Base-by-base conservation (phyloP, 2,888 invertebrate species). In the Hypomecis atomaria region DNA sequence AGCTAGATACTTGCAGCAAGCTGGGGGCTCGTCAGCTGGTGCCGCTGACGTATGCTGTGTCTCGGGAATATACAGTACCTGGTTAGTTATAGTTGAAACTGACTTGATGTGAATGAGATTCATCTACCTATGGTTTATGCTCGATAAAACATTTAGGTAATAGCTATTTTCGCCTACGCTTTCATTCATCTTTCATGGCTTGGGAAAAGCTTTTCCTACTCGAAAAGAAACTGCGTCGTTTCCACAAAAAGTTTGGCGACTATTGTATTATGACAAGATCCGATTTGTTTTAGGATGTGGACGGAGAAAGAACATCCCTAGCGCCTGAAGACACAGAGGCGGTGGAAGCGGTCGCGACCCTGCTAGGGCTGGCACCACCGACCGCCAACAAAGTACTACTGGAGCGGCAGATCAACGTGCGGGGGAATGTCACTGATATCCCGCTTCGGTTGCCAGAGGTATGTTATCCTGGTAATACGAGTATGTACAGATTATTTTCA, bases 361-460 rank as follows among this genome's bases (percentile, higher is more conserved):
- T 98, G 59, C 88, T 98, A 62, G 97, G 97, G 0, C 88, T 98
- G 54, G 95, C 96, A 56, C 92, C 94, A 54, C 95, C 96, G 56
- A 96, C 96, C 73, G 94, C 98, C 9, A 94, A 94, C 59, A 95
- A 97, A 77, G 97, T 98, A 33, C 94, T 96, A 36, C 86, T 97
- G 36, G 94, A 94, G 77, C 86, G 97, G 23, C 97, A 98, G 91
- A 98, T 98, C 81, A 98, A 98, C 81, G 98, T 98, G 33, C 94
- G 98, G 7, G 98, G 98, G 4, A 98, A 97, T 83, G 97, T 98
- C 68, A 98, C 98, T 0, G 98, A 98, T 84, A 98, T 98, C 75
- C 98, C 98, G 4, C 90, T 98, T 49, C 96, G 97, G 79, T 89
- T 97, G 59, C 97, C 96, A 81, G 98, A 98, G 94, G 96, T 96